phyloP scores from a whole-genome alignment of 1,140 invertebrate genomes.

The Oreohelix idahoensis region DNA sequence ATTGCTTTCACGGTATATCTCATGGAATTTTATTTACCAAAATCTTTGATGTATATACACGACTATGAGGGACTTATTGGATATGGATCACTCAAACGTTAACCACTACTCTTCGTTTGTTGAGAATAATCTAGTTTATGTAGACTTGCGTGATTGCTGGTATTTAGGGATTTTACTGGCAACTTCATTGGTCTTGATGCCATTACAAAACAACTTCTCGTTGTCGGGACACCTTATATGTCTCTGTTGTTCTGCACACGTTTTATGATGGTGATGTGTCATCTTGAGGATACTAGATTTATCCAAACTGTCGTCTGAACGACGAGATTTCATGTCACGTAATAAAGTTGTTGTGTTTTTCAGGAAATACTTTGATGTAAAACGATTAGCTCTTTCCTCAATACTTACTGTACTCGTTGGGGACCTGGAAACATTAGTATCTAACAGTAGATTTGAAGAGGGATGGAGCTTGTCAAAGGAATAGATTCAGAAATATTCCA shows the following conservation, averaged over 20 bases:
- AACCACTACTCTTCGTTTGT: neutral
- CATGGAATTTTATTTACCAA: neutral
- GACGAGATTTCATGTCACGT: neutral
- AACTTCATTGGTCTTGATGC: neutral
- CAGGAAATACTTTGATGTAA: neutral
- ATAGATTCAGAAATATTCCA: constrained; percentile 16
- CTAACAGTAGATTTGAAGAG: neutral
- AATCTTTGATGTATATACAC: neutral
- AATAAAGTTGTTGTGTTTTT: neutral
- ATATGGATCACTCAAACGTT: neutral
- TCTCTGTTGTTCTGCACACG: neutral
- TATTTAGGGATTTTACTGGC: neutral
- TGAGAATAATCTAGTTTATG: neutral
- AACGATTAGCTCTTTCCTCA: neutral
- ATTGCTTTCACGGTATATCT: neutral
- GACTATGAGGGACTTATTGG: too few relatives aligned
- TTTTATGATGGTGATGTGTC: neutral
- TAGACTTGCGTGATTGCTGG: neutral
- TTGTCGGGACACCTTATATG: neutral
- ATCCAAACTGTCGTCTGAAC: neutral
- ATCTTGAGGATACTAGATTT: neutral
- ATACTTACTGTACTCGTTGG: neutral
- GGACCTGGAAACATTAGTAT: neutral
- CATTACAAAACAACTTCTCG: neutral
- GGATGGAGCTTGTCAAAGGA: neutral